Base-by-base conservation (phyloP, 2,113 vertebrate species). In the Sapayoa aenigma region DNA sequence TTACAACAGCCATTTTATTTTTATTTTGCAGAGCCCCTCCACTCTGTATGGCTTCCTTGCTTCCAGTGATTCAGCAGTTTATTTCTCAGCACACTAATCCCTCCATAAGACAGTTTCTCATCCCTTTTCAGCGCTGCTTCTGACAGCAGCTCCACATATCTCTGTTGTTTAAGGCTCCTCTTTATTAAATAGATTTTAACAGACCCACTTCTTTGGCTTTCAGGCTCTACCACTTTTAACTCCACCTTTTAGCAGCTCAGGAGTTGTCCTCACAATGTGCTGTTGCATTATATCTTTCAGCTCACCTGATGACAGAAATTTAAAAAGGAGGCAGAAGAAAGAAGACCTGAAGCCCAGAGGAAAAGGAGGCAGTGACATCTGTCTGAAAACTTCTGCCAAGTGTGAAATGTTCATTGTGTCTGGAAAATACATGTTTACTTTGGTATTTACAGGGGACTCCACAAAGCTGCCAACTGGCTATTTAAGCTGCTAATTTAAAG, bases 21-120 rank as follows among this genome's bases (percentile, higher is more conserved):
- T 23, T 12, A 46, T 46, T 31, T 18, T 12, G 8, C 66, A 55
- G 39, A 71, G 46, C 84, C 62, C 77, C 74, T 66, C 67, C 10
- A 77, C 83, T 52, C 63, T 30, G 9, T 33, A 12, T 33, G 31
- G 21, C 30, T 75, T 13, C 8, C 52, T 91, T 28, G 50, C 87
- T 94, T 66, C 67, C 87, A 59, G 77, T 76, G 59, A 84, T 87
- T 89, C 67, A 68, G 81, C 63, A 91, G 84, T 95, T 91, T 78
- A 89, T 90, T 93, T 86, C 84, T 91, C 94, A 81, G 12, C 39
- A 16, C 56, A 35, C 31, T 95, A 62, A 84, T 96, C 91, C 87
- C 42, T 86, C 49, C n/a, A 6, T 10, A 18, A 84, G 84, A 90
- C 53, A 94, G 42, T 33, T 88, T 60, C 63, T 81, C 69, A 63